Evolutionary conservation across 2,113 vertebrate genomes (phyloP).

Genomic region (Myocastor coypus): DNA sequence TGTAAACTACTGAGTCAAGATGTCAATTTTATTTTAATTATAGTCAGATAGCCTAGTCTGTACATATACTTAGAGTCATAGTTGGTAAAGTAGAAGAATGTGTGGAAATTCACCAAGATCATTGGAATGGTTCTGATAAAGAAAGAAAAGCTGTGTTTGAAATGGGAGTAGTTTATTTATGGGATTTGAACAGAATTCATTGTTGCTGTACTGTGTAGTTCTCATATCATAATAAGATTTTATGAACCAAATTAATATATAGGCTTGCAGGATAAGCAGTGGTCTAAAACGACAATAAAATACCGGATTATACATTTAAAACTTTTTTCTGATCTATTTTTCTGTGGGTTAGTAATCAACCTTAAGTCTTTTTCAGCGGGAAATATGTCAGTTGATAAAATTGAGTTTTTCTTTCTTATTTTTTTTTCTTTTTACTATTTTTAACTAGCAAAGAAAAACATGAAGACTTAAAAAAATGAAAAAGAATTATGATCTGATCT

Average conservation of each 20-base stretch:
- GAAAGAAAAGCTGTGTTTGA: slow-evolving; percentile 53
- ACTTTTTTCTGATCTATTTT: not conserved
- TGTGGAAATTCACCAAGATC: slow-evolving; percentile 42
- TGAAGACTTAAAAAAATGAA: not conserved
- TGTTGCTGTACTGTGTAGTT: not conserved
- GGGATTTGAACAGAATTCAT: slow-evolving; percentile 29
- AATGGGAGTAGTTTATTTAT: slow-evolving; percentile 29
- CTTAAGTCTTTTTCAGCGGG: not conserved
- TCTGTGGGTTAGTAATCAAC: not conserved
- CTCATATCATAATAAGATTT: not conserved
- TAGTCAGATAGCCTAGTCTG: slow-evolving; percentile 40
- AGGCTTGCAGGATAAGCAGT: not conserved
- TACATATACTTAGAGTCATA: not conserved
- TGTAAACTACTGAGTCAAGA: slow-evolving; percentile 30
- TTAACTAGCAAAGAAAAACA: not conserved
- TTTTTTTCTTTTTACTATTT: slow-evolving; percentile 45
- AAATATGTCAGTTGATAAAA: not conserved
- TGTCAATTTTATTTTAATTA: slow-evolving; percentile 69
- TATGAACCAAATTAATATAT: not conserved
- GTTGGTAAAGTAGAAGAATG: slow-evolving; percentile 1
- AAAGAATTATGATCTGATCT: not conserved
- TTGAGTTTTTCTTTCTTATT: not conserved
- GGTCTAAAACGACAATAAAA: not conserved
- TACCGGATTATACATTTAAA: not conserved
- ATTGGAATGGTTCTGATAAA: not conserved